A percentile compares a stretch with the other conserved stretches of the same genome.
Evolutionary conservation across 2,113 vertebrate species (phyloP).

Genomic region (Hemibagrus wyckioides): DNA sequence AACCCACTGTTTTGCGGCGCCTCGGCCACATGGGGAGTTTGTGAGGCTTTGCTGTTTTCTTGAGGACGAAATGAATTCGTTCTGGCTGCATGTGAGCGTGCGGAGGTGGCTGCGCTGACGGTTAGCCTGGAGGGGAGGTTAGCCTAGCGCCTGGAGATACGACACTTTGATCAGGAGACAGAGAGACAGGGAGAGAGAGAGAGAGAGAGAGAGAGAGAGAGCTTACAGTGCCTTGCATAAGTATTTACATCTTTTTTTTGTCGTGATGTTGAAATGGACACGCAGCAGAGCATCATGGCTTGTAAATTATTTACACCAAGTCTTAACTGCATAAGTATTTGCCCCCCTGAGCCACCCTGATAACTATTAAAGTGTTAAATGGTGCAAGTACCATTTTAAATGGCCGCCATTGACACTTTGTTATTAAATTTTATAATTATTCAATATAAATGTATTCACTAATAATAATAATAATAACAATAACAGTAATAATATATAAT

Average conservation of each 20-base stretch:
- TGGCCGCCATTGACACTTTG: no score
- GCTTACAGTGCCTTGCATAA: background rate
- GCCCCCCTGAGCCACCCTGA: no score
- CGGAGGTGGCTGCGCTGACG: background rate
- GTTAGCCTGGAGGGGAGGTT: background rate
- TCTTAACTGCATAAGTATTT: background rate
- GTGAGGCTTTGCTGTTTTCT: background rate
- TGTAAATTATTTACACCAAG: background rate
- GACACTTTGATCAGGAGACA: background rate
- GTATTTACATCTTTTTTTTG: background rate
- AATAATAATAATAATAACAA: no score
- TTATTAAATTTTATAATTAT: no score
- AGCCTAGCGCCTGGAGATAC: constrained; percentile 31
- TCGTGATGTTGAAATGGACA: background rate
- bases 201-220: background rate
- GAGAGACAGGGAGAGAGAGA: constrained; percentile 3
- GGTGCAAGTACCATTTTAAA: background rate
- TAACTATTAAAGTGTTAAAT: background rate
- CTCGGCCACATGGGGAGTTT: background rate
- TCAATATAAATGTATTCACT: background rate
- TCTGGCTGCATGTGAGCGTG: background rate
- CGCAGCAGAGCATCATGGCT: background rate
- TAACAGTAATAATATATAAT: background rate
- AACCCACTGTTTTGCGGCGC: background rate
- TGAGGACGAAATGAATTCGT: background rate